Evolutionary conservation across 1,140 invertebrate genomes (phyloP), one percentile per base, ranked within the genome.

Genomic region (Trypoxylus dichotomus): DNA sequence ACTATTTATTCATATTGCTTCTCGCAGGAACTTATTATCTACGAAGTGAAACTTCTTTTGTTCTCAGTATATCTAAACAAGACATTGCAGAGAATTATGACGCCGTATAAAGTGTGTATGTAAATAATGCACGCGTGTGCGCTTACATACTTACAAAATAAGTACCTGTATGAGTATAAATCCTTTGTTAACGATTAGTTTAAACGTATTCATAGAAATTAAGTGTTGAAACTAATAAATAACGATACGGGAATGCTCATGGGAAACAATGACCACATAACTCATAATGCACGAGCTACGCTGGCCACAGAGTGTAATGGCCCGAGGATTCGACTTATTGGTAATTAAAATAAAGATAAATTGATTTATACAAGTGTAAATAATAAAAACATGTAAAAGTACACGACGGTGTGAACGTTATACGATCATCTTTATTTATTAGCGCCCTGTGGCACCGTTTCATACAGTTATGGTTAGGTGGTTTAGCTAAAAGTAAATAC

Each of bases 221-320:
- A 74, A 74, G 72, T 74, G 72, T 74, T 74, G 72, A 74, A 74
- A 74, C 25, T 74, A 74, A 74, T 74, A 74, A 74, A 74, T 74
- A 41, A 74, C 41, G 72, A 74, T 41, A 74, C 72, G 32, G 37
- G 25, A 42, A 74, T 37, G 72, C 37, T 74, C 72, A 74, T 74
- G 72, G 72, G 72, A 74, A 74, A 74, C 72, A 74, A 74, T 74
- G 72, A 74, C 32, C 72, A 74, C 72, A 74, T 74, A 74, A 74
- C 25, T 74, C 72, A 74, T 74, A 74, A 74, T 32, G 72, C 72
- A 74, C 72, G 72, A 74, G 37, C 72, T 68, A 68, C 2, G 72
- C 15, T 29, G 72, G 32, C 21, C 37, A 32, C 24, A 71, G 5
- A 68, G 72, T 32, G 21, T 74, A 74, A 74, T 74, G 72, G 25